A percentile compares a stretch with the other conserved stretches of the same genome.
Conservation (phyloP, 2,888 invertebrate genomes). For the Microctonus hyperodae region DNA sequence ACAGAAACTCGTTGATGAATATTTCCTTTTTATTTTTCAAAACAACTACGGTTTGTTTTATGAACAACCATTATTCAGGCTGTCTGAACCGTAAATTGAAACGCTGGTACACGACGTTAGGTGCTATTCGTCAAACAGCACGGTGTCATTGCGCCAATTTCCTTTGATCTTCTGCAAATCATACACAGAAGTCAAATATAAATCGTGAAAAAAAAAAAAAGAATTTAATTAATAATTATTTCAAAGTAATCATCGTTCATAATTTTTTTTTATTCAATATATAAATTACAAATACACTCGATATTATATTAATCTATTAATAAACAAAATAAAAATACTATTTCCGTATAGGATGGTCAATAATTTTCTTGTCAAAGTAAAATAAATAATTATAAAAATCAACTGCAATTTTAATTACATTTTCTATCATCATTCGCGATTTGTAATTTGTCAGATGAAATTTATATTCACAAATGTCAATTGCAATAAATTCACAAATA, state of each 20-base stretch:
- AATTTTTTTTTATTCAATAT: neutral
- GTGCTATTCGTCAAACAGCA: constrained; percentile 44
- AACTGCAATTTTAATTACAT: neutral
- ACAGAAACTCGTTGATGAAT: constrained; percentile 36
- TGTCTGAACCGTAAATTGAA: constrained; percentile 46
- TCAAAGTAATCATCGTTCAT: neutral
- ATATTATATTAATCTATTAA: no score
- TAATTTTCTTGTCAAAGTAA: neutral
- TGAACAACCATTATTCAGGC: constrained; percentile 45
- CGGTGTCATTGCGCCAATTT: constrained; percentile 44
- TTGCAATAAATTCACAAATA: constrained; percentile 34
- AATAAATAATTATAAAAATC: neutral
- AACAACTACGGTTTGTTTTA: constrained; percentile 43
- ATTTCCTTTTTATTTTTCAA: constrained; percentile 29
- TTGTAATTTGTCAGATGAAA: neutral
- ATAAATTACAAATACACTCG: neutral
- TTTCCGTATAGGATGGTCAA: no score
- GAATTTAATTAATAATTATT: neutral
- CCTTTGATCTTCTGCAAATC: constrained; percentile 33
- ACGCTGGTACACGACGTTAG: constrained; percentile 42
- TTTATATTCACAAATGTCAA: constrained; percentile 9
- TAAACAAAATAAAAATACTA: no score
- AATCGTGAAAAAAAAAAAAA: neutral
- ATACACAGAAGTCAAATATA: neutral
- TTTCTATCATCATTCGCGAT: neutral